Base-by-base conservation (phyloP, 1,140 invertebrate genomes). In the Philopotamus ludificatus region DNA sequence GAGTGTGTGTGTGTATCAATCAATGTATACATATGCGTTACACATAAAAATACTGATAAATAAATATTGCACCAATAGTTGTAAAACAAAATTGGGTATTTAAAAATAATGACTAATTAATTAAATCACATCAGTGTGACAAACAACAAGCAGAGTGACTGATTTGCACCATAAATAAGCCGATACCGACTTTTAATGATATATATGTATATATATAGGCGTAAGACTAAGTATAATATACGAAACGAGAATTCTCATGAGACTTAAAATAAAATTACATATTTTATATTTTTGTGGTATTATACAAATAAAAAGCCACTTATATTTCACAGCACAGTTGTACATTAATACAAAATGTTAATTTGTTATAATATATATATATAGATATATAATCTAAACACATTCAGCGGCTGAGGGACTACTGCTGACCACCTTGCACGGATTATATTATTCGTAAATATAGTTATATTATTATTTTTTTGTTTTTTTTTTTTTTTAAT, bases 301-400 rank as follows among this genome's bases (percentile, higher is more conserved):
- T 65, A 63, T 70, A 70, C 69, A 70, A 70, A 70, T 70, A 70
- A 70, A 71, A 71, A 71, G 70, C 70, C 70, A 71, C 70, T 71
- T 67, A 64, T 69, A 71, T 71, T 66, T 71, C 70, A 71, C 70
- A 71, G 70, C 70, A 71, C 70, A 71, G 70, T 71, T 69, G 69
- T 70, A 70, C 63, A 70, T 67, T 59, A 70, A 70, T 70, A 70
- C 68, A 70, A 70, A 67, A 67, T 62, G 62, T 70, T 64, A 63
- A 67, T 67, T 67, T 67, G 65, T 67, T 67, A 64, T 54, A 55
- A n/a, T 23, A 50, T 44, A 42, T 60, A 60, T 60, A n/a, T n/a
- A n/a, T n/a, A n/a, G n/a, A n/a, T n/a, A n/a, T n/a, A n/a, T 47
- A 47, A 44, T 28, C 20, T 45, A 54, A 26, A 55, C 63, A 59